These are phyloP conservation scores for Tenthredo mesomela DNA, from an alignment of 2,888 invertebrate species.

Conservation along the genomic window DNA sequence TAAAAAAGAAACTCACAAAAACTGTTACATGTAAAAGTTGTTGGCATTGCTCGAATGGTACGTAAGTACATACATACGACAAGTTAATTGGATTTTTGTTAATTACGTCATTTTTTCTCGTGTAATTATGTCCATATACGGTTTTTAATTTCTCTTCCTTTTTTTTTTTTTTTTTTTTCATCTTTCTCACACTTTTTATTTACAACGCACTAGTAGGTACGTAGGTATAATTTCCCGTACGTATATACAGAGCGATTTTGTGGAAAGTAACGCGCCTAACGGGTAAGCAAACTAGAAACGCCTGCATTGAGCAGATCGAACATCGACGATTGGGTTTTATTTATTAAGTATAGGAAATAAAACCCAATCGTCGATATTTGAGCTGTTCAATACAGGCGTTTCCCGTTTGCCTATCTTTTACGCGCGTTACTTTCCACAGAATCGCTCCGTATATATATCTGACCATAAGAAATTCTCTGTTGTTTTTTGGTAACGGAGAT, in stretches of 20 bases:
- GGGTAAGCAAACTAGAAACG: no score
- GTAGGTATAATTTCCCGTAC: not conserved
- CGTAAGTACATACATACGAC: not conserved
- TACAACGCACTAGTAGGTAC: not conserved
- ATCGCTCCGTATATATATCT: no score
- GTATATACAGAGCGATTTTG: no score
- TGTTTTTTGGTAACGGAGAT: no score
- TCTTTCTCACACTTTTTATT: not conserved
- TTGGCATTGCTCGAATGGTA: not conserved
- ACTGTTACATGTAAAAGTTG: not conserved
- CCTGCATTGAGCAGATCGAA: no score
- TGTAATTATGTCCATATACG: not conserved
- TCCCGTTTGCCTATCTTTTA: no score
- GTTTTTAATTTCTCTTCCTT: not conserved
- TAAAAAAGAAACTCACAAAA: not conserved
- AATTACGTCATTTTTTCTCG: constrained; percentile 23
- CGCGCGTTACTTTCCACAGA: no score
- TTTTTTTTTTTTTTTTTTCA: not conserved
- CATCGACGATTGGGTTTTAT: no score
- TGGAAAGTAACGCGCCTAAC: no score
- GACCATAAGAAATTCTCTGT: not conserved
- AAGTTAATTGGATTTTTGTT: constrained; percentile 30
- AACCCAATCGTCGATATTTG: no score
- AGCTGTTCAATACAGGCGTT: no score
- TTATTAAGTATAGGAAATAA: no score